Percentiles rank a stretch among this genome's conserved stretches.
phyloP scores from a whole-genome alignment of 2,888 invertebrate genomes.

The Acleris laterana region DNA sequence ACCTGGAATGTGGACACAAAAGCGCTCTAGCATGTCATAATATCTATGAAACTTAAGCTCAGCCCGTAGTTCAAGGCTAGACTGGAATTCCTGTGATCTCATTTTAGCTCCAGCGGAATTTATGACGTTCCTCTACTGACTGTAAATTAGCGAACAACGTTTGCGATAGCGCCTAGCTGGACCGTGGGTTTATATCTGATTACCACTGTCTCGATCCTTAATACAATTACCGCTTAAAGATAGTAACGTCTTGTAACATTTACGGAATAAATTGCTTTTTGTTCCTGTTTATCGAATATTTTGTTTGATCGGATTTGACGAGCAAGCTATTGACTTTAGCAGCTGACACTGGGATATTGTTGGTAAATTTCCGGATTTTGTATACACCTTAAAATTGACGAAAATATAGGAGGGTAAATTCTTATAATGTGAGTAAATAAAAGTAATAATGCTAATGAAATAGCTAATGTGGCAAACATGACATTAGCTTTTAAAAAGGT shows the following conservation, averaged over 20 bases:
- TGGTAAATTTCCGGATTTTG: no score
- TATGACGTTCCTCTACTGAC: conserved; percentile 40
- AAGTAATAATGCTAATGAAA: no score
- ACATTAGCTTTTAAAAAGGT: no score
- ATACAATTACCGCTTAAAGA: conserved; percentile 3
- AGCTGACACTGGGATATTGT: no score
- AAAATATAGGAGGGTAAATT: no score
- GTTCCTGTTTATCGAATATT: no score
- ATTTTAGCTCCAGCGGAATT: conserved; percentile 49
- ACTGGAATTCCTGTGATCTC: conserved; percentile 50
- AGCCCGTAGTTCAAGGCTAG: conserved; percentile 47
- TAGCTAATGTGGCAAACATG: no score
- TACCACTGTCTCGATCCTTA: neutral
- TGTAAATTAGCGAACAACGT: conserved; percentile 12
- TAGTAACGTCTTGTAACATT: neutral
- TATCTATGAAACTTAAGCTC: neutral
- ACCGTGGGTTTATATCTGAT: neutral
- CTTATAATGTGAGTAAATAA: no score
- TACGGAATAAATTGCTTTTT: neutral
- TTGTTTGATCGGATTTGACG: no score
- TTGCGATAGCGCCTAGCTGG: neutral
- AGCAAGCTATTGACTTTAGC: no score
- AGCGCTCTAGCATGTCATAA: neutral
- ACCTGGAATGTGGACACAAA: no score
- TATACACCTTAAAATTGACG: no score